These are phyloP conservation scores for Melitaea athalia DNA, from an alignment of 2,888 invertebrate species.

Conservation along the genomic window DNA sequence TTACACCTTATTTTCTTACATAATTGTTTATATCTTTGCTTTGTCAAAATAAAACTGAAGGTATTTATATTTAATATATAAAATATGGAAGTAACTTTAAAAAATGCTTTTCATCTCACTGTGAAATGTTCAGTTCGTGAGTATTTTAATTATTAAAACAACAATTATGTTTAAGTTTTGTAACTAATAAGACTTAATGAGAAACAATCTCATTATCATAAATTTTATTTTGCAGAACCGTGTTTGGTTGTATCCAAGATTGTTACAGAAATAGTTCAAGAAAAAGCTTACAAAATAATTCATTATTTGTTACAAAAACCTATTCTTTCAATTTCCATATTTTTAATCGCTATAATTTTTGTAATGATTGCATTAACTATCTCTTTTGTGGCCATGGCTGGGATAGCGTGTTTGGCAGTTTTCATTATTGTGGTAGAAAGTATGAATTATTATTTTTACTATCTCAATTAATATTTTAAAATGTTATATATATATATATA, in stretches of 20 bases:
- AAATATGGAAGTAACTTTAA: constrained; percentile 61
- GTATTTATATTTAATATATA: background rate
- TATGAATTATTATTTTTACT: constrained; percentile 14
- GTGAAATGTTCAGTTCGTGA: constrained; percentile 55
- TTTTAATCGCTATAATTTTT: constrained; percentile 37
- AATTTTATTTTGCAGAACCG: constrained; percentile 36
- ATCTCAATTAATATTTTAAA: background rate
- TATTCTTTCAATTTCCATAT: constrained; percentile 48
- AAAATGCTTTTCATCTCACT: constrained; percentile 56
- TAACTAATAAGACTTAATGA: too few relatives aligned
- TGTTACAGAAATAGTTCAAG: constrained; percentile 16
- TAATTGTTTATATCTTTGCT: background rate
- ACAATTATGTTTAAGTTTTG: too few relatives aligned
- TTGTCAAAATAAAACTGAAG: background rate
- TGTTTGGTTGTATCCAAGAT: constrained; percentile 18
- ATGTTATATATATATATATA: background rate
- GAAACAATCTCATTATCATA: background rate
- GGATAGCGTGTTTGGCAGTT: constrained; percentile 45
- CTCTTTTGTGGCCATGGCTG: constrained; percentile 28
- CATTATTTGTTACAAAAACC: constrained; percentile 46
- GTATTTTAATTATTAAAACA: constrained; percentile 23
- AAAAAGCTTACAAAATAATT: constrained; percentile 21
- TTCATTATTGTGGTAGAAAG: constrained; percentile 59
- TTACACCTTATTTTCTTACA: background rate
- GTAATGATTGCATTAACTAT: constrained; percentile 29